phyloP scores from a whole-genome alignment of 2,113 vertebrate genomes.

The Puffinus mauretanicus region DNA sequence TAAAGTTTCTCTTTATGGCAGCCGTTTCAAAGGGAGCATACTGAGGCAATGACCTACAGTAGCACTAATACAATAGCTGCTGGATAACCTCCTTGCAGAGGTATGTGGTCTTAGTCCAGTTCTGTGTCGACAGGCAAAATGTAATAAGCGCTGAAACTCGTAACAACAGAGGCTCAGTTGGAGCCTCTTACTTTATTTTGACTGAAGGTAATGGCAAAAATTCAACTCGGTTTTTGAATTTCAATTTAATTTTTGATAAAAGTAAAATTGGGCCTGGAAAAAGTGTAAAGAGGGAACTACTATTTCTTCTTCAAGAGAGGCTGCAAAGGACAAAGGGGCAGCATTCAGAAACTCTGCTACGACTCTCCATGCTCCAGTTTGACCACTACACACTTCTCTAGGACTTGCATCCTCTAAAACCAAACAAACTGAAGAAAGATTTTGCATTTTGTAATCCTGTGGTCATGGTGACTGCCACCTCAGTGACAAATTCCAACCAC shows the following conservation, averaged over 20 bases:
- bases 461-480: neutral
- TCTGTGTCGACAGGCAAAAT: neutral
- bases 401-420: neutral
- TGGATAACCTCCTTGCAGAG: neutral
- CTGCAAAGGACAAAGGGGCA: neutral
- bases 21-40: neutral
- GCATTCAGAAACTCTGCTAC: neutral
- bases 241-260: neutral
- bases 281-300: neutral
- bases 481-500: neutral
- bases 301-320: neutral
- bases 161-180: neutral
- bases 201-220: neutral
- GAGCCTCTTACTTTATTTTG: neutral
- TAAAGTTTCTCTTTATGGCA: neutral
- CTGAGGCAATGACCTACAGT: conserved; percentile 34
- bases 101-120: neutral
- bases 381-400: neutral
- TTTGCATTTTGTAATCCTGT: neutral
- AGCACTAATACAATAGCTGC: neutral
- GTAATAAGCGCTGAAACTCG: neutral
- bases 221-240: neutral
- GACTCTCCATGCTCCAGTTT: neutral
- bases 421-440: neutral
- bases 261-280: neutral